Evolutionary conservation across 2,888 invertebrate species (phyloP).

Genomic region (Drosophila glabriapex): DNA sequence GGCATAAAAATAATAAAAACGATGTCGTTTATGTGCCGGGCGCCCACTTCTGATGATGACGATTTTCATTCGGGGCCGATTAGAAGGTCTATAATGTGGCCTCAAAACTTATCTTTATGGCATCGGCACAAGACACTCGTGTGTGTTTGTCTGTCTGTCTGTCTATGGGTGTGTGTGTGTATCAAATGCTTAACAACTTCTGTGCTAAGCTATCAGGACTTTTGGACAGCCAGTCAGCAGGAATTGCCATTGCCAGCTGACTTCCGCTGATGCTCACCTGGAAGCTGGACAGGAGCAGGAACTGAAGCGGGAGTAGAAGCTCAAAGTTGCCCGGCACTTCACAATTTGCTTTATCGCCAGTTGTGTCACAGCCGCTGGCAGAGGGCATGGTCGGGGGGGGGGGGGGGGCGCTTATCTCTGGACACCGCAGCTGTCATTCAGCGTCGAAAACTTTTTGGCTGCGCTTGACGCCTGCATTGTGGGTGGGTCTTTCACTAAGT

Average conservation of each 20-base stretch:
- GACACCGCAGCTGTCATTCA: constrained; percentile 75
- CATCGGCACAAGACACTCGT: constrained; percentile 48
- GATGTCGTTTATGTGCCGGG: constrained; percentile 48
- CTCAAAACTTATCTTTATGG: constrained; percentile 70
- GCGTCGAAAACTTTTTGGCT: constrained; percentile 54
- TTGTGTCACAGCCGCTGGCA: constrained; percentile 56
- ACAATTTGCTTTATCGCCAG: constrained; percentile 63
- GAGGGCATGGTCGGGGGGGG: constrained; percentile 15
- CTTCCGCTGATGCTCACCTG: constrained; percentile 52
- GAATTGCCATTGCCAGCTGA: constrained; percentile 33
- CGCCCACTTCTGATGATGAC: constrained; percentile 42
- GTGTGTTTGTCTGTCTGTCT: constrained; percentile 1
- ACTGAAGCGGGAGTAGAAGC: neutral
- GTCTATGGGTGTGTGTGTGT: constrained; percentile 3
- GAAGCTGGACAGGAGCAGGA: constrained; percentile 24
- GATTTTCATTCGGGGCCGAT: constrained; percentile 64
- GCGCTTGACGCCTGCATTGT: constrained; percentile 55
- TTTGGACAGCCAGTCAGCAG: constrained; percentile 42
- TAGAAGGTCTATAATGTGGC: constrained; percentile 67
- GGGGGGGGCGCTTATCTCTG: constrained; percentile 60
- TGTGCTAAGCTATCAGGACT: constrained; percentile 62
- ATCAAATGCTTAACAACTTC: constrained; percentile 46
- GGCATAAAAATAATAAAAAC: constrained; percentile 71
- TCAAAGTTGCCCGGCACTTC: constrained; percentile 23
- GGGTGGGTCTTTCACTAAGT: constrained; percentile 31